These are phyloP conservation scores for Saguinus imperator DNA, from an alignment of 2,113 vertebrate species.

Conservation along the genomic window DNA sequence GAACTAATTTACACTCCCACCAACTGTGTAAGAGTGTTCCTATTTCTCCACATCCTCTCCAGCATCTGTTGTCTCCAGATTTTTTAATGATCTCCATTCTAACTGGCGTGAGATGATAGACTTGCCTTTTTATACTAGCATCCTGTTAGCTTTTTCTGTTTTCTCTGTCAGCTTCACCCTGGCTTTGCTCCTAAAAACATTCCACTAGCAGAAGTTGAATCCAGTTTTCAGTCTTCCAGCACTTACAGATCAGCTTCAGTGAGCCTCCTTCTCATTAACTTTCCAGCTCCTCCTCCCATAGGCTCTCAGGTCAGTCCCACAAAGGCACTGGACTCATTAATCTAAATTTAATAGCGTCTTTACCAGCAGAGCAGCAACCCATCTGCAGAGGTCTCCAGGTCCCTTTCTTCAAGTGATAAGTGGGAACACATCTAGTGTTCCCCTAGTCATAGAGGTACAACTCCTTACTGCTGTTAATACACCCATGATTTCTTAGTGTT, in stretches of 20 bases:
- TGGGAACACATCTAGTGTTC: not conserved
- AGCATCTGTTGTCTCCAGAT: too few species aligned
- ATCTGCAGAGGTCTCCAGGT: too few species aligned
- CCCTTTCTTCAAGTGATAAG: too few species aligned
- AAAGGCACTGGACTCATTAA: too few species aligned
- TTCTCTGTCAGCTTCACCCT: not conserved
- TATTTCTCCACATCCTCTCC: too few species aligned
- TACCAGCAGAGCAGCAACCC: not conserved
- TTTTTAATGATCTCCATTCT: too few species aligned
- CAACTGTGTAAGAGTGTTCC: too few species aligned
- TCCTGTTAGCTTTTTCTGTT: not conserved
- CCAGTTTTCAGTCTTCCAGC: not conserved
- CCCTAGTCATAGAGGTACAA: fast-evolving
- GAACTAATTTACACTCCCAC: too few species aligned
- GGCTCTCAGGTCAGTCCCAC: not conserved
- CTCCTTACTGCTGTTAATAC: not conserved
- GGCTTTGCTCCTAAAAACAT: not conserved
- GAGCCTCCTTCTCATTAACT: not conserved
- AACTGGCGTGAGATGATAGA: too few species aligned
- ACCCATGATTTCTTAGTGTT: not conserved
- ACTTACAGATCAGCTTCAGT: not conserved
- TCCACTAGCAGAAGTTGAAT: not conserved
- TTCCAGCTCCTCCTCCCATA: not conserved
- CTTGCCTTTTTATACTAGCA: not conserved
- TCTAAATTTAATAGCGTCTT: not conserved